phyloP scores from a whole-genome alignment of 2,113 vertebrate species.

The Nibea coibor region DNA sequence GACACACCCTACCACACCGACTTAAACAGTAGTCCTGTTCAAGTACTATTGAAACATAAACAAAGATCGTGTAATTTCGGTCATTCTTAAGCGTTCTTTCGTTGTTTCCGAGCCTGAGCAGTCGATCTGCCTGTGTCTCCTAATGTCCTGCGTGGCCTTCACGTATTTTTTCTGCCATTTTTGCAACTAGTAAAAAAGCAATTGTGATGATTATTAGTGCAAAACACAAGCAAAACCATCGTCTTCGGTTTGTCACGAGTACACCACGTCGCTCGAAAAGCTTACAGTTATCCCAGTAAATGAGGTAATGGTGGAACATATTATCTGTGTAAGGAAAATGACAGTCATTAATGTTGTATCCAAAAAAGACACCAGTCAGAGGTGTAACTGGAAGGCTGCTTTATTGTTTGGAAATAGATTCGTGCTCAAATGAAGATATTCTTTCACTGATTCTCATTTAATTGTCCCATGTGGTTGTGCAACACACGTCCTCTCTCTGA shows the following conservation, averaged over 20 bases:
- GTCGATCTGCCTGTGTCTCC: not conserved
- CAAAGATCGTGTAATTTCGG: not conserved
- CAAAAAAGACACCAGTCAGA: constrained; percentile 78
- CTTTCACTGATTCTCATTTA: constrained; percentile 84
- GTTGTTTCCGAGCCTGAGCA: constrained; percentile 2
- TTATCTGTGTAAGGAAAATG: constrained; percentile 4
- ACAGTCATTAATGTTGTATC: constrained; percentile 10
- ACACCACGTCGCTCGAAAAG: not conserved
- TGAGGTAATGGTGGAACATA: not conserved
- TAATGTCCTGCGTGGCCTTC: not conserved
- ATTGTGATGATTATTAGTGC: not conserved
- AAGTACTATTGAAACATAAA: not conserved
- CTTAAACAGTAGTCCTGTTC: not conserved
- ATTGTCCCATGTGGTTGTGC: constrained; percentile 84
- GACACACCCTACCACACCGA: constrained; percentile 53
- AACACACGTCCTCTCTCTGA: constrained; percentile 83
- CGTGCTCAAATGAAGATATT: constrained; percentile 89
- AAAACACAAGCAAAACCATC: not conserved
- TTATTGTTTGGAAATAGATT: constrained; percentile 90
- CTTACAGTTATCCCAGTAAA: constrained; percentile 6
- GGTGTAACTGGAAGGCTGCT: constrained; percentile 87
- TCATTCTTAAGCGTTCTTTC: constrained; percentile 3
- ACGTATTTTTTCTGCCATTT: too few relatives aligned
- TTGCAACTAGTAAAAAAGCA: not conserved
- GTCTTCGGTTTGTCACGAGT: not conserved